Conservation (phyloP, 2,888 invertebrate genomes). For the Lasioglossum leucozonium region DNA sequence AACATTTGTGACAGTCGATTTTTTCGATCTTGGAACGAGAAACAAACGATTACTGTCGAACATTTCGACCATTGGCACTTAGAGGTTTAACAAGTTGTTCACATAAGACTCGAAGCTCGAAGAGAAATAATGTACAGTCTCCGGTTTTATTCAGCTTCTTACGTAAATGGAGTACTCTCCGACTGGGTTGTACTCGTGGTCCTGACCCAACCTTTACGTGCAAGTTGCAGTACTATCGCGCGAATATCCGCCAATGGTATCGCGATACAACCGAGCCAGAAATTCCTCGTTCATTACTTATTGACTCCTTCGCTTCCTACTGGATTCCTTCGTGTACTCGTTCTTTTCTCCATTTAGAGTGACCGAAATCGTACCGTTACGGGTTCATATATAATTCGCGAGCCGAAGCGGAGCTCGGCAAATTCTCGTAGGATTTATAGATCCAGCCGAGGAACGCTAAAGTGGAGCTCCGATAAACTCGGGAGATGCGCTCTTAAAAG, state of each 20-base stretch:
- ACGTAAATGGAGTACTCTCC: too few relatives aligned
- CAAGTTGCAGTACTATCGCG: neutral
- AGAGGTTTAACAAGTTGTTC: too few relatives aligned
- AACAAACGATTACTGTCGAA: too few relatives aligned
- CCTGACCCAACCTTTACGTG: neutral
- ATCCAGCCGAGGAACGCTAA: slow-evolving; percentile 14
- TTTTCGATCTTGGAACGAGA: too few relatives aligned
- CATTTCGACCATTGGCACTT: too few relatives aligned
- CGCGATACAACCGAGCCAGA: neutral
- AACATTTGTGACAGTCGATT: too few relatives aligned
- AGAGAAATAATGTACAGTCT: neutral
- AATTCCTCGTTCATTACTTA: slow-evolving; percentile 29
- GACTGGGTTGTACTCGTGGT: neutral
- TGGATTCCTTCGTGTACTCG: neutral
- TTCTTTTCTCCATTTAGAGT: slow-evolving; percentile 10
- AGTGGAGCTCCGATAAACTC: slow-evolving; percentile 11
- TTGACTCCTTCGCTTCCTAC: slow-evolving; percentile 26
- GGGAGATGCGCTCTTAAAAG: neutral
- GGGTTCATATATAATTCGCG: slow-evolving; percentile 43
- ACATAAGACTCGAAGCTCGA: too few relatives aligned
- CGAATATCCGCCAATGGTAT: neutral
- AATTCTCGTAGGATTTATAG: slow-evolving; percentile 45
- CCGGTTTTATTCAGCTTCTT: neutral
- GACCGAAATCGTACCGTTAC: slow-evolving; percentile 6
- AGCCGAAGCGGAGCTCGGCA: neutral